Evolutionary conservation across 1,140 invertebrate species (phyloP), one percentile per base, ranked within the genome.

Genomic region (Cephus cinctus): DNA sequence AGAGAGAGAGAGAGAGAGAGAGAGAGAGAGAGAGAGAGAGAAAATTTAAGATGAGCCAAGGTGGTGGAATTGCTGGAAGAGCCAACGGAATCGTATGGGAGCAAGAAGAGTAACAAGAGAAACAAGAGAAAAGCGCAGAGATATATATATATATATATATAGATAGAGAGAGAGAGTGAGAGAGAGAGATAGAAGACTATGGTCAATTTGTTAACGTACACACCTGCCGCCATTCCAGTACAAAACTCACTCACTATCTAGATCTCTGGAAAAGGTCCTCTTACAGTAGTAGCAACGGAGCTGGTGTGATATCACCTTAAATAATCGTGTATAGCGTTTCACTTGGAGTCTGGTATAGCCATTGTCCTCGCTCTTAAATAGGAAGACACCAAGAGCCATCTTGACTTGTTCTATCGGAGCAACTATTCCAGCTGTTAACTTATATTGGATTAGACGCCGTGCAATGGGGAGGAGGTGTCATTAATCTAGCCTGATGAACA

Each of bases 161-260:
- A 51, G 47, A 25, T 18, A 31, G 6, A 46, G 27, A 35, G 20
- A 40, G 38, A 40, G 9, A 2, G 38, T 5, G n/a, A 22, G 19
- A 40, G 38, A 22, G 11, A 22, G n/a, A 8, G 18, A 1, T 18
- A 40, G 5, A 23, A 36, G 6, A 45, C 50, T 43, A 50, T 47
- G 19, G 46, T 50, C 56, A 44, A 58, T 58, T 58, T 54, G 56
- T 58, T 52, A 55, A 50, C 43, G 30, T 49, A 54, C 49, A 58
- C 56, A 58, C 56, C 56, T 58, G 56, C 56, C 52, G 34, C 47
- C 46, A 44, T 52, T 52, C 43, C 43, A 20, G 52, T 49, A 54
- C 52, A 58, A 58, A 49, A 54, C 49, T 35, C 43, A 40, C 15
- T 12, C 2, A 9, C 49, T 55, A 58, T 58, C 56, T 54, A 36